Percentiles rank a stretch among this genome's conserved stretches.
phyloP scores from a whole-genome alignment of 1,140 invertebrate species.

The Latrodectus geometricus region DNA sequence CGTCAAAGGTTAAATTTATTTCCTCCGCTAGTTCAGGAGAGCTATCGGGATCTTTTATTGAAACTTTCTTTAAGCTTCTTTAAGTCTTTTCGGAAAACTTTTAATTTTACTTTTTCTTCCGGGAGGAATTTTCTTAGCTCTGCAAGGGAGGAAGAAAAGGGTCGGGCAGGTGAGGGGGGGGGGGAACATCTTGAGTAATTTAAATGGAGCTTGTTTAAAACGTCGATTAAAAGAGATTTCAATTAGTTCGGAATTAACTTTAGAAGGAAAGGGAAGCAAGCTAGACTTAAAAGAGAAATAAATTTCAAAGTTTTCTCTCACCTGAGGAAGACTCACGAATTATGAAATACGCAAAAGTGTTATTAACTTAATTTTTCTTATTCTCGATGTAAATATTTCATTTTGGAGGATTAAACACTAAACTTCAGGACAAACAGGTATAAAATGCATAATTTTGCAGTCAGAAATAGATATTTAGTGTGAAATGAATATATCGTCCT shows the following conservation, averaged over 20 bases:
- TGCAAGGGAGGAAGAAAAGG: background rate
- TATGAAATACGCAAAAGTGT: background rate
- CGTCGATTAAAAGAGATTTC: conserved; percentile 52
- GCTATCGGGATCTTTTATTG: conserved; percentile 57
- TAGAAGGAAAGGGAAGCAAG: background rate
- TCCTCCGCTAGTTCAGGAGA: conserved; percentile 1
- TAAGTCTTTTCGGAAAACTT: conserved; percentile 13
- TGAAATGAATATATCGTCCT: no score
- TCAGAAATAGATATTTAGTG: no score
- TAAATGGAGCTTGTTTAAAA: conserved; percentile 53
- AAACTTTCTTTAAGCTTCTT: conserved; percentile 62
- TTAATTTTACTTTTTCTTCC: conserved; percentile 7
- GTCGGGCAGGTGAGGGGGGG: background rate
- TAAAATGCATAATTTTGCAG: no score
- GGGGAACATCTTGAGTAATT: background rate
- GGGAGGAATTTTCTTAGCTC: background rate
- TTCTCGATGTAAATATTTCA: no score
- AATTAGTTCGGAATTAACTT: conserved; percentile 55
- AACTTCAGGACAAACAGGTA: no score
- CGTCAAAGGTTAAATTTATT: conserved; percentile 61
- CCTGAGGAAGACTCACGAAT: background rate
- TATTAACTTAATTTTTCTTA: background rate
- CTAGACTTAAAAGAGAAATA: conserved; percentile 3
- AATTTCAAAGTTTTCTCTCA: background rate
- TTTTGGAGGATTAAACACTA: no score